A percentile compares a stretch with the other conserved stretches of the same genome.
phyloP scores from a whole-genome alignment of 2,888 invertebrate species.

The Sturmia bella region DNA sequence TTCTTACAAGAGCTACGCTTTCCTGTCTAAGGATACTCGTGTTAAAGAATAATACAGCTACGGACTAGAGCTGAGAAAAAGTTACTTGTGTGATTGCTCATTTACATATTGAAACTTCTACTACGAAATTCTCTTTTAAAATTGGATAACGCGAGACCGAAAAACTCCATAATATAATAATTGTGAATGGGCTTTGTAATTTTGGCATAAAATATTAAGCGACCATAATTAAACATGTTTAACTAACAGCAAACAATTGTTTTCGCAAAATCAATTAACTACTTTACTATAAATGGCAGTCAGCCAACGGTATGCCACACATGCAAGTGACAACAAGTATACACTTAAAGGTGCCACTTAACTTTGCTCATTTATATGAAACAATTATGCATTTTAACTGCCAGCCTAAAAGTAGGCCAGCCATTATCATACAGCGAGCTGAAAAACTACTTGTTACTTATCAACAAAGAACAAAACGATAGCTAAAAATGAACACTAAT shows the following conservation, averaged over 20 bases:
- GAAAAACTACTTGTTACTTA: too few relatives aligned
- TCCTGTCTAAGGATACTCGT: neutral
- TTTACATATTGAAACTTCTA: neutral
- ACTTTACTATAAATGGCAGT: neutral
- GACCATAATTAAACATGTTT: neutral
- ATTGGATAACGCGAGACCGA: neutral
- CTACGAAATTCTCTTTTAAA: slow-evolving; percentile 36
- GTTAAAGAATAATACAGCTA: neutral
- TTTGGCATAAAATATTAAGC: neutral
- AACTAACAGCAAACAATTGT: neutral
- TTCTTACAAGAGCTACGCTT: neutral
- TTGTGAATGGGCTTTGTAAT: slow-evolving; percentile 1
- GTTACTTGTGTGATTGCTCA: slow-evolving; percentile 1
- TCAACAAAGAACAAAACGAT: too few relatives aligned
- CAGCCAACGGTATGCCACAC: neutral
- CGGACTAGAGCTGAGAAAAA: neutral
- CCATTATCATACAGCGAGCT: too few relatives aligned
- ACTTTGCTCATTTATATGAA: neutral
- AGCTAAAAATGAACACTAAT: too few relatives aligned
- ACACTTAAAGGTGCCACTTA: neutral
- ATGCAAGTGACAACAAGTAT: neutral
- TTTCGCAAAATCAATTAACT: neutral
- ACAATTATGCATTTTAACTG: neutral
- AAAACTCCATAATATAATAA: neutral
- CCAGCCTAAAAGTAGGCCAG: neutral